Percentiles rank a stretch among this genome's conserved stretches.
Conservation (phyloP, 2,888 invertebrate genomes). For the Monoplex corrugatus region DNA sequence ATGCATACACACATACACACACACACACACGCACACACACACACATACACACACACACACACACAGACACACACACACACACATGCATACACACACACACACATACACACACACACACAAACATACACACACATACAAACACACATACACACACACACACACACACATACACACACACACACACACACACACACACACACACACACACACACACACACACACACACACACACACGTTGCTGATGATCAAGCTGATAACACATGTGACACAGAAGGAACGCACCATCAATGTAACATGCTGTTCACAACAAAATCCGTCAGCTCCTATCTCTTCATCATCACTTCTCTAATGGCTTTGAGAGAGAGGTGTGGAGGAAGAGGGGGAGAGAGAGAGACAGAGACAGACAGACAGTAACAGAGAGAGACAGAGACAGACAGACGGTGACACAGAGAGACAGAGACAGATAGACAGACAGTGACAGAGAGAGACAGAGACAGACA, state of each 20-base stretch:
- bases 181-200: neutral
- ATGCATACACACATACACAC: neutral
- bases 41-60: neutral
- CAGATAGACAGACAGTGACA: too few relatives aligned
- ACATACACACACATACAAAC: neutral
- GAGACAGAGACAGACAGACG: too few relatives aligned
- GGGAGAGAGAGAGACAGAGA: neutral
- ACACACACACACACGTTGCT: too few relatives aligned
- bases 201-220: conserved; percentile 20
- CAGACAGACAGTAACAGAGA: too few relatives aligned
- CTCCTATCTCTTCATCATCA: neutral
- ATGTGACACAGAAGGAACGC: neutral
- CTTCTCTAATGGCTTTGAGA: too few relatives aligned
- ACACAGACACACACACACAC: conserved; percentile 15
- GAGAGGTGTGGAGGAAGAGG: too few relatives aligned
- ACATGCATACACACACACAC: neutral
- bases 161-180: neutral
- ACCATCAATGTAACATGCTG: neutral
- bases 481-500: neutral
- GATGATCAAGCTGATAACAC: too few relatives aligned
- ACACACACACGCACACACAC: conserved; percentile 25
- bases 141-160: neutral
- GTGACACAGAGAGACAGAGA: neutral
- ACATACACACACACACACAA: conserved; percentile 1
- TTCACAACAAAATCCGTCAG: neutral